Conservation (phyloP, 2,113 vertebrate genomes). For the Hypanus sabinus region DNA sequence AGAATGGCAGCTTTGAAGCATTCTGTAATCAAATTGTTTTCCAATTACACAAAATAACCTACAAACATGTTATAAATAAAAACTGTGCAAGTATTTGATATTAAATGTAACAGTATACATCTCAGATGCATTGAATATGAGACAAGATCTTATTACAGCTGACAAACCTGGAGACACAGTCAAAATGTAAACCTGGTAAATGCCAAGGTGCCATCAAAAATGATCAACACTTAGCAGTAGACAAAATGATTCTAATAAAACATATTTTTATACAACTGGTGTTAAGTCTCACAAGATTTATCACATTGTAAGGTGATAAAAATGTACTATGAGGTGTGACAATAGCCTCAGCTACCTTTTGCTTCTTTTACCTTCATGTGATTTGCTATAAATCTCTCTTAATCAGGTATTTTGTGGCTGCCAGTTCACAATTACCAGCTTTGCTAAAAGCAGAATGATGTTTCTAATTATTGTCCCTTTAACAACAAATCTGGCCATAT, state of each 20-base stretch:
- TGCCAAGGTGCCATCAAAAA: background rate
- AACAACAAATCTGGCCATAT: background rate
- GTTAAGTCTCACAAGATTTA: background rate
- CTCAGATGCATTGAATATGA: background rate
- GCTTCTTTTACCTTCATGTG: background rate
- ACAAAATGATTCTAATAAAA: background rate
- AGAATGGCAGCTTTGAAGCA: background rate
- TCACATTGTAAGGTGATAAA: slow-evolving; percentile 18
- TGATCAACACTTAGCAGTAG: background rate
- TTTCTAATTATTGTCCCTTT: background rate
- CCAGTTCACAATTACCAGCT: background rate
- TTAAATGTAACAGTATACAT: background rate
- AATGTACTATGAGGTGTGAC: background rate
- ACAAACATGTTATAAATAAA: background rate
- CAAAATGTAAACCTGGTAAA: slow-evolving; percentile 13
- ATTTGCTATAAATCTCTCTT: background rate
- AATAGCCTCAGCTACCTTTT: background rate
- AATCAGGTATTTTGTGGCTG: background rate
- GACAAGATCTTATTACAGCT: background rate
- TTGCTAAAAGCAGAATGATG: background rate
- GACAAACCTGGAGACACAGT: background rate
- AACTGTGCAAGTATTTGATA: background rate
- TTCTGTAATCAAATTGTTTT: background rate
- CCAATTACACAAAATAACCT: background rate
- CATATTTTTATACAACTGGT: background rate